Conservation (phyloP, 2,113 vertebrate genomes). For the Hucho hucho region DNA sequence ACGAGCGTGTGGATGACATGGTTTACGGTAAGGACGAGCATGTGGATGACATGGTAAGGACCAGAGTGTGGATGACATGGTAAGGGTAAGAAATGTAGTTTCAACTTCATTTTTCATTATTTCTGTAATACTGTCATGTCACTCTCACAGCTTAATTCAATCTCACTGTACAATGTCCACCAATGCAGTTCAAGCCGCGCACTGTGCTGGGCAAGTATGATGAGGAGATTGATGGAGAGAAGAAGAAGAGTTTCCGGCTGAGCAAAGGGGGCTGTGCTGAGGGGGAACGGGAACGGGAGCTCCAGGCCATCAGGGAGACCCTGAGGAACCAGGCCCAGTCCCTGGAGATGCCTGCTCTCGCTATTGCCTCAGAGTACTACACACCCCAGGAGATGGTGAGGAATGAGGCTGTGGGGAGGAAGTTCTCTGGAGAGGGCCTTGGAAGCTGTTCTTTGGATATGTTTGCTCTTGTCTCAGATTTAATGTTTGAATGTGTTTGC, state of each 20-base stretch:
- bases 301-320: slow-evolving; percentile 79
- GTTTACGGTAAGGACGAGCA: slow-evolving; percentile 80
- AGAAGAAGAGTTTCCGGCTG: slow-evolving; percentile 83
- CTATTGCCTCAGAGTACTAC: slow-evolving; percentile 84
- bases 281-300: slow-evolving; percentile 79
- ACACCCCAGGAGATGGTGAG: slow-evolving; percentile 85
- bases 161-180: neutral
- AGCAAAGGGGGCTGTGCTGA: slow-evolving; percentile 76
- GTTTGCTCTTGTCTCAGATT: too few species aligned
- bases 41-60: slow-evolving; percentile 85
- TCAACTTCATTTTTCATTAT: neutral
- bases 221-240: slow-evolving; percentile 88
- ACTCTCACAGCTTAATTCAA: neutral
- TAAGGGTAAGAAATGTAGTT: slow-evolving; percentile 30
- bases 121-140: neutral
- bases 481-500: too few species aligned
- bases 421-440: neutral
- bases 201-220: slow-evolving; percentile 86
- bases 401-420: neutral
- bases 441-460: neutral
- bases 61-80: too few species aligned
- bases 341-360: slow-evolving; percentile 73
- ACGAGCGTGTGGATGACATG: slow-evolving; percentile 78
- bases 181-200: slow-evolving; percentile 70
- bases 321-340: slow-evolving; percentile 81